Evolutionary conservation across 2,113 vertebrate genomes (phyloP).

Genomic region (Sialia sialis): DNA sequence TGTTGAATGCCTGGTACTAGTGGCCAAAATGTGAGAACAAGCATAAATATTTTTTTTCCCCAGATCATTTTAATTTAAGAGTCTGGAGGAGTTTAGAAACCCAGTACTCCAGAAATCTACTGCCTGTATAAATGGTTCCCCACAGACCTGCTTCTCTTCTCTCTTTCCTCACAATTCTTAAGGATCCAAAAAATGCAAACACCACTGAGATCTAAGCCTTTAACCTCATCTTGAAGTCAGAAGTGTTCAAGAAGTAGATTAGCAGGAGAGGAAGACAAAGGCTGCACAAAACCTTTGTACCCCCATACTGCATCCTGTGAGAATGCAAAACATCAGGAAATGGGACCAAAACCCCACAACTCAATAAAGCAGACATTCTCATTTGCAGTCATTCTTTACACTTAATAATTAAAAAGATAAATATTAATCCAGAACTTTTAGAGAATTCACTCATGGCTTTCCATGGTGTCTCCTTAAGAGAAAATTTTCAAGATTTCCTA

Average conservation of each 20-base stretch:
- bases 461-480: neutral
- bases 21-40: neutral
- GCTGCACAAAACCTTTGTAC: neutral
- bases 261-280: neutral
- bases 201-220: neutral
- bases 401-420: neutral
- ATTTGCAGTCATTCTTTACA: fast-evolving
- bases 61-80: neutral
- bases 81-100: neutral
- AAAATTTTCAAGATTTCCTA: neutral
- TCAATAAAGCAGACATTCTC: neutral
- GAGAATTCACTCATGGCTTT: neutral
- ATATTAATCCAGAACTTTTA: neutral
- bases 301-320: neutral
- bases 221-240: neutral
- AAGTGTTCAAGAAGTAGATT: neutral
- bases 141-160: neutral
- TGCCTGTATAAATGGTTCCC: neutral
- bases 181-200: neutral
- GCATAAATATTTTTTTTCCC: neutral
- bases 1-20: neutral
- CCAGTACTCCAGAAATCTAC: neutral
- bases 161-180: neutral
- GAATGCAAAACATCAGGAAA: neutral
- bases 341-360: neutral